Conservation (phyloP, 1,140 invertebrate species). For the Campoletis sonorensis region DNA sequence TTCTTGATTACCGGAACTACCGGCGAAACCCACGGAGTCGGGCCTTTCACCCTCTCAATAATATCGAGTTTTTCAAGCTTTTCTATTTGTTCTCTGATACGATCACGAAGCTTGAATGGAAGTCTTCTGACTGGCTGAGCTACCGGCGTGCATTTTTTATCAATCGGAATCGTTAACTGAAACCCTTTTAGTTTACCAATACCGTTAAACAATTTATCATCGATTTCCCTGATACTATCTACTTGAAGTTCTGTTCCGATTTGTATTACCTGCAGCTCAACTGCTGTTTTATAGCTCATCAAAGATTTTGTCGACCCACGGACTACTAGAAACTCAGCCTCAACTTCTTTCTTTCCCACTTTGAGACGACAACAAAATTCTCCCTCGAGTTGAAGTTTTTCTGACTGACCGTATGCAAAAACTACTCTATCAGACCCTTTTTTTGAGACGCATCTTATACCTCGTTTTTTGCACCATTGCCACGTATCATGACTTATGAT, state of each 20-base stretch:
- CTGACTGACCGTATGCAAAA: constrained; percentile 24
- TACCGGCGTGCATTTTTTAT: constrained; percentile 18
- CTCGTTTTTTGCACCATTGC: constrained; percentile 11
- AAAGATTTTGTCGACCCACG: not conserved
- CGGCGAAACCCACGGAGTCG: constrained; percentile 50
- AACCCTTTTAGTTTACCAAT: constrained; percentile 34
- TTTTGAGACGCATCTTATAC: constrained; percentile 21
- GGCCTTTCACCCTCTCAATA: constrained; percentile 40
- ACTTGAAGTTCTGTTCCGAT: constrained; percentile 35
- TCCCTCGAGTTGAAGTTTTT: constrained; percentile 24
- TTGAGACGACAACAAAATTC: constrained; percentile 25
- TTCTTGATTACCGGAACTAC: constrained; percentile 50
- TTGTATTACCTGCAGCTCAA: constrained; percentile 20
- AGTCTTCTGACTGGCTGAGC: constrained; percentile 35
- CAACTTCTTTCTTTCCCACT: constrained; percentile 31
- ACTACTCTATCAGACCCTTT: constrained; percentile 38
- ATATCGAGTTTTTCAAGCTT: constrained; percentile 31
- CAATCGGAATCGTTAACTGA: constrained; percentile 31
- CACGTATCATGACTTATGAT: constrained; percentile 34
- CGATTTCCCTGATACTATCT: constrained; percentile 16
- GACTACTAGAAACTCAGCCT: constrained; percentile 35
- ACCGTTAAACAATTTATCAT: constrained; percentile 34
- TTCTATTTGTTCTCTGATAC: constrained; percentile 13
- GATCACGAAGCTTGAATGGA: constrained; percentile 31
- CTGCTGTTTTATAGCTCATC: constrained; percentile 28